Percentiles rank a stretch among this genome's conserved stretches.
Conservation (phyloP, 2,888 invertebrate genomes). For the Acanthoscelides obtectus region DNA sequence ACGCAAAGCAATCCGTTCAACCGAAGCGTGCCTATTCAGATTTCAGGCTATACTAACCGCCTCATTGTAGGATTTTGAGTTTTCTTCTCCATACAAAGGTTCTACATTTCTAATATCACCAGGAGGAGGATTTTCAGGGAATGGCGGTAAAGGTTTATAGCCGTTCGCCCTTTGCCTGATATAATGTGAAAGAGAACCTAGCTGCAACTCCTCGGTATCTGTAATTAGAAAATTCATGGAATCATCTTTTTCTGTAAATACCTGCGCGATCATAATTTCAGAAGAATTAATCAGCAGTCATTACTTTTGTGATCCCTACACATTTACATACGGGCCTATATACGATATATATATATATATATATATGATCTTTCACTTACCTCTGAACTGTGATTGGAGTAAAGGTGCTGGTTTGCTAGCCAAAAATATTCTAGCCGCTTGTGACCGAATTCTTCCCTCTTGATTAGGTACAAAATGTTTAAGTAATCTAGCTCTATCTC, state of each 20-base stretch:
- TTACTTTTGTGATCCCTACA: too few species aligned
- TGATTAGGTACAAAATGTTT: slow-evolving; percentile 67
- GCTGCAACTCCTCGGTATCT: slow-evolving; percentile 83
- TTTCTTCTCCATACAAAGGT: slow-evolving; percentile 38
- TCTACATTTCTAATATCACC: slow-evolving; percentile 73
- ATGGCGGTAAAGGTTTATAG: slow-evolving; percentile 83
- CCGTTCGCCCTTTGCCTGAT: slow-evolving; percentile 80
- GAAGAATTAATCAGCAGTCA: too few species aligned
- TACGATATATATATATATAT: too few species aligned
- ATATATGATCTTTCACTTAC: too few species aligned
- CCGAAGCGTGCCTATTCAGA: too few species aligned
- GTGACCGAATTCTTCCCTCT: slow-evolving; percentile 51
- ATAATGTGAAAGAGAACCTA: slow-evolving; percentile 94
- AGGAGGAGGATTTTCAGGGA: slow-evolving; percentile 74
- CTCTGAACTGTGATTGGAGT: slow-evolving; percentile 75
- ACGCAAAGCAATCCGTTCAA: too few species aligned
- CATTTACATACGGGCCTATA: too few species aligned
- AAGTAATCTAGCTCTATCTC: slow-evolving; percentile 90
- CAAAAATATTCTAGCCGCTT: slow-evolving; percentile 81
- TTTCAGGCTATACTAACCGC: too few species aligned
- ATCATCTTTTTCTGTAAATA: too few species aligned
- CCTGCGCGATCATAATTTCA: too few species aligned
- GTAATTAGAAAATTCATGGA: slow-evolving; percentile 12
- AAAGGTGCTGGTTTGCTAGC: slow-evolving; percentile 92
- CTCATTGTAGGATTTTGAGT: slow-evolving; percentile 34